Conservation (phyloP, 2,113 vertebrate species). For the Salvelinus namaycush region DNA sequence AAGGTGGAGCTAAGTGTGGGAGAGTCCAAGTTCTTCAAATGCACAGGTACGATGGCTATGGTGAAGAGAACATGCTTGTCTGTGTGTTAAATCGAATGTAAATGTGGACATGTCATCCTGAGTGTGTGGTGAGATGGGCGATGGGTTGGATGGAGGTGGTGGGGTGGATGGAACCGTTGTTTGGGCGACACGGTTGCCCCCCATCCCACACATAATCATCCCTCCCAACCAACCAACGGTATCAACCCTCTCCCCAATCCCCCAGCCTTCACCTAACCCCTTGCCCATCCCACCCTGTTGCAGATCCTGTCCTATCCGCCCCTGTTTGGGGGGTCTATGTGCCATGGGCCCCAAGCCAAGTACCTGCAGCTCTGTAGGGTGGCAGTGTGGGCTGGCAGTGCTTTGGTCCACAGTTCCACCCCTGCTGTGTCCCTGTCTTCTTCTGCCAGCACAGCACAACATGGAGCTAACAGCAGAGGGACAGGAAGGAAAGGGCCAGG, state of each 20-base stretch:
- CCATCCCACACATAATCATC: not conserved
- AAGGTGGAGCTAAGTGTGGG: slow-evolving; percentile 98
- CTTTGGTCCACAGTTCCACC: slow-evolving; percentile 17
- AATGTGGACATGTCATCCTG: too few relatives aligned
- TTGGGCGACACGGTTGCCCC: not conserved
- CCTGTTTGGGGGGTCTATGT: not conserved
- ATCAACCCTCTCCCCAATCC: not conserved
- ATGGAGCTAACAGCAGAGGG: slow-evolving; percentile 43
- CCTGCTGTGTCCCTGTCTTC: slow-evolving; percentile 49
- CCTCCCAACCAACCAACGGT: not conserved
- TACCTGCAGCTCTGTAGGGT: slow-evolving; percentile 49
- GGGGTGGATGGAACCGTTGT: not conserved
- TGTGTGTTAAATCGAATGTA: not conserved
- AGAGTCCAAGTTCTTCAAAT: slow-evolving; percentile 99
- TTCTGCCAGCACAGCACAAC: slow-evolving; percentile 57
- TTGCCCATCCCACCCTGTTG: not conserved
- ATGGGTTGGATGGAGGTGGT: not conserved
- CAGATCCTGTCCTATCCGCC: slow-evolving; percentile 2
- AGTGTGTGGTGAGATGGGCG: not conserved
- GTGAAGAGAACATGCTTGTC: not conserved
- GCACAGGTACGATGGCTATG: slow-evolving; percentile 81
- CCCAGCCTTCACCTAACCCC: not conserved
- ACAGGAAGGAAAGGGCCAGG: not conserved
- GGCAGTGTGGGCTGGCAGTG: slow-evolving; percentile 43
- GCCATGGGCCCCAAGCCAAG: not conserved